Evolutionary conservation across 2,888 invertebrate genomes (phyloP).

Genomic region (Parnassius apollo): DNA sequence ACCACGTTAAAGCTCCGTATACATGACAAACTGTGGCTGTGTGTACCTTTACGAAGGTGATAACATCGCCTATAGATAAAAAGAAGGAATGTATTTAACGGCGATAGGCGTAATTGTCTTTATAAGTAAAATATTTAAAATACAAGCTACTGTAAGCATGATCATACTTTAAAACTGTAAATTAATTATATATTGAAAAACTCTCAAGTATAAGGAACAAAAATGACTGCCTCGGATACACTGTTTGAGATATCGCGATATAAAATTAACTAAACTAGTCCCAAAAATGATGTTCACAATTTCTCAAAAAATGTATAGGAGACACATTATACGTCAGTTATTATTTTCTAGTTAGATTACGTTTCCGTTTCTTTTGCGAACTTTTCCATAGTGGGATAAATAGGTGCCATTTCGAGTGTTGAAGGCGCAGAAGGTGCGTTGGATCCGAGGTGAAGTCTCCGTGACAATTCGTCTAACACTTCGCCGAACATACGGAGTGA

Average conservation of each 20-base stretch:
- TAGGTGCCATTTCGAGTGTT: constrained; percentile 92
- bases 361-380: constrained; percentile 92
- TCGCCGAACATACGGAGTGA: constrained; percentile 90
- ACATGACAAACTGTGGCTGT: constrained; percentile 41
- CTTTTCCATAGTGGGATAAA: constrained; percentile 90
- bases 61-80: constrained; percentile 36
- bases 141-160: constrained; percentile 16
- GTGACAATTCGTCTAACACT: constrained; percentile 88
- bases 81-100: constrained; percentile 53
- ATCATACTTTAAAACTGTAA: constrained; percentile 16
- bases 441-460: constrained; percentile 85
- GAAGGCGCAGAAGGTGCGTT: constrained; percentile 93
- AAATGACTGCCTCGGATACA: constrained; percentile 34
- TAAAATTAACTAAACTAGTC: constrained; percentile 22
- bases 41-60: constrained; percentile 31
- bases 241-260: constrained; percentile 33
- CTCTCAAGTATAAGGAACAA: constrained; percentile 24
- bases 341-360: constrained; percentile 64
- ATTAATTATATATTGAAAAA: constrained; percentile 16
- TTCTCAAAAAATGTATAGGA: constrained; percentile 36
- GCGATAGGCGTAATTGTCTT: constrained; percentile 19
- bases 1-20: constrained; percentile 22
- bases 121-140: constrained; percentile 15
- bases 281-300: constrained; percentile 18
- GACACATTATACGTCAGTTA: constrained; percentile 26